A percentile compares a stretch with the other conserved stretches of the same genome.
phyloP scores from a whole-genome alignment of 2,888 invertebrate genomes.

The Sphaerophoria taeniata region DNA sequence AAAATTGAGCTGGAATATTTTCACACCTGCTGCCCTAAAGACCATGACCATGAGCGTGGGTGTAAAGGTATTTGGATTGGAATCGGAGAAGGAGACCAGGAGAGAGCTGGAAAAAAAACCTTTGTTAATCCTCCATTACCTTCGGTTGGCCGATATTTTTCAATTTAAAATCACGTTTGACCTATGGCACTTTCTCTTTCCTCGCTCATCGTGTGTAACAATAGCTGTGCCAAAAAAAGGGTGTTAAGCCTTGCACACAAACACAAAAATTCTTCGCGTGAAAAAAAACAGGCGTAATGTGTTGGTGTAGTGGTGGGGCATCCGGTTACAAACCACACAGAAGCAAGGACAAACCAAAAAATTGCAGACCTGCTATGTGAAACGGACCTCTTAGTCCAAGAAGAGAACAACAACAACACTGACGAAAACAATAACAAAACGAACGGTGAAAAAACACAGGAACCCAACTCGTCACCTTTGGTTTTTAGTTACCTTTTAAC shows the following conservation, averaged over 20 bases:
- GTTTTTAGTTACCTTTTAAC: constrained; percentile 75
- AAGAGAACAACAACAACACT: constrained; percentile 6
- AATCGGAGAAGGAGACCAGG: neutral
- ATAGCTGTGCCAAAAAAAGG: constrained; percentile 35
- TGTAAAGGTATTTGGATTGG: neutral
- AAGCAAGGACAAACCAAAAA: constrained; percentile 67
- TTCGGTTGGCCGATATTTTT: constrained; percentile 74
- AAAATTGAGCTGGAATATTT: constrained; percentile 45
- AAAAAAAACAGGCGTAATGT: constrained; percentile 52
- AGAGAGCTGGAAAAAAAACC: constrained; percentile 29
- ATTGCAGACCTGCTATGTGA: constrained; percentile 35
- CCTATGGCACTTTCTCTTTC: constrained; percentile 73
- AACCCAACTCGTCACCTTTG: constrained; percentile 52
- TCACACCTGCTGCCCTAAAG: constrained; percentile 70
- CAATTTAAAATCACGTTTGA: constrained; percentile 74
- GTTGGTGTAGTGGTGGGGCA: constrained; percentile 54
- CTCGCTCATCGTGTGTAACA: constrained; percentile 51
- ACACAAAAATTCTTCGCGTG: constrained; percentile 19
- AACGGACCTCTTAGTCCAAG: neutral
- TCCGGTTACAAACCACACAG: constrained; percentile 72
- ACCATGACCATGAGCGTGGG: constrained; percentile 69
- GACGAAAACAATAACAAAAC: constrained; percentile 9
- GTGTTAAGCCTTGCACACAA: constrained; percentile 11
- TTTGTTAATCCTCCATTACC: constrained; percentile 70
- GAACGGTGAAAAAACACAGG: constrained; percentile 26